Base-by-base conservation (phyloP, 1,140 invertebrate genomes). In the Drosophila setifemur region DNA sequence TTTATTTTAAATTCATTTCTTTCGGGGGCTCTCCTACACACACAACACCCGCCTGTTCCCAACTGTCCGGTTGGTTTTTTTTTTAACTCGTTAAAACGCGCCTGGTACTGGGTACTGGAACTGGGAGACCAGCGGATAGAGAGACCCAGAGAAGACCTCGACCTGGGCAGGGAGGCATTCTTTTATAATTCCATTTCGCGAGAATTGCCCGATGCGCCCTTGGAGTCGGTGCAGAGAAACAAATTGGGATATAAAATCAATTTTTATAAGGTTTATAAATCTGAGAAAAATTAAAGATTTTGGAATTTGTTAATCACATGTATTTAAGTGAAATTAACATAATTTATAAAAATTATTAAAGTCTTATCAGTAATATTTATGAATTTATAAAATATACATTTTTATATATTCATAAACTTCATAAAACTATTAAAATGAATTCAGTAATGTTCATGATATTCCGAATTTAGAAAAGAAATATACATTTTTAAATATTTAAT, bases 181-280 rank as follows among this genome's bases (percentile, higher is more conserved):
- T 85, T 88, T 88, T 88, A 88, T 88, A 88, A 88, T 88, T 88
- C 85, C 86, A 88, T 88, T 88, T 88, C 85, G 79, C 86, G 79
- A 88, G 85, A 88, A 88, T 88, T 81, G 85, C 64, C 72, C 75
- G 31, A 63, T 88, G 68, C 78, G 85, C 85, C 85, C 85, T 88
- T 88, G 85, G 75, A 88, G 74, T 81, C 47, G 60, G 26, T 33
- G 57, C 42, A 73, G 48, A 26, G 61, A 37, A 5, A 35, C 7
- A 23, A 43, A 11, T 11, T 25, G 8, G 4, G 1, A n/a, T 9
- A 1, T 33, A n/a, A n/a, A n/a, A n/a, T n/a, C n/a, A n/a, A n/a
- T n/a, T n/a, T n/a, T n/a, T n/a, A n/a, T n/a, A n/a, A n/a, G n/a
- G n/a, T n/a, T n/a, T n/a, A n/a, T n/a, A 23, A 5, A 2, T 23